Conservation (phyloP, 2,888 invertebrate genomes). For the Ryuthela nishihirai region DNA sequence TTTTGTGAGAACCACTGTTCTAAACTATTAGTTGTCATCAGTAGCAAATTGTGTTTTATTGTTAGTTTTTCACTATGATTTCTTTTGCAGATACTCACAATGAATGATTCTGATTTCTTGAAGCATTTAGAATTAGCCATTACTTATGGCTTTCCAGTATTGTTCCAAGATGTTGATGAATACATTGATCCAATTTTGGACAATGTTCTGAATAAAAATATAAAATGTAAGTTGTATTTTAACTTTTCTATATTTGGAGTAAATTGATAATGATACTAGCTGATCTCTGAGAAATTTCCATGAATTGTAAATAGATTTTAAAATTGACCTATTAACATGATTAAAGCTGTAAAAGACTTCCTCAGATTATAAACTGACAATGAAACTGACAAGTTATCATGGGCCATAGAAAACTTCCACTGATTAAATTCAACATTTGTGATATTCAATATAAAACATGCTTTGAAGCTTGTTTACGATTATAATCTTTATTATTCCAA, state of each 20-base stretch:
- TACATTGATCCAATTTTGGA: conserved; percentile 89
- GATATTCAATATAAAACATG: too few relatives aligned
- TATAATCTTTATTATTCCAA: too few relatives aligned
- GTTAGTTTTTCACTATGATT: conserved; percentile 56
- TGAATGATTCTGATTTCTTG: conserved; percentile 77
- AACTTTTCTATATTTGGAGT: background rate
- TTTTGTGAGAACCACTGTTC: background rate
- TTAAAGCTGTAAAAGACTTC: too few relatives aligned
- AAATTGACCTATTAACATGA: too few relatives aligned
- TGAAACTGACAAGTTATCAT: too few relatives aligned
- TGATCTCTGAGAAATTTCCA: too few relatives aligned
- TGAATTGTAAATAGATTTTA: too few relatives aligned
- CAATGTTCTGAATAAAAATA: conserved; percentile 79
- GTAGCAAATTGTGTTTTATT: background rate
- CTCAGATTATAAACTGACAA: too few relatives aligned
- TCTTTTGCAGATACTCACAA: too few relatives aligned
- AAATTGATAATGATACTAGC: conserved; percentile 1
- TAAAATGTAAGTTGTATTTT: conserved; percentile 60
- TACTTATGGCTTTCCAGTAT: conserved; percentile 79
- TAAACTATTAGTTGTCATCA: background rate
- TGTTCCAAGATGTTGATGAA: conserved; percentile 88
- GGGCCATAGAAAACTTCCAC: too few relatives aligned
- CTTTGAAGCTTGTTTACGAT: too few relatives aligned
- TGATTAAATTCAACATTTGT: too few relatives aligned
- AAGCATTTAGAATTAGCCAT: conserved; percentile 84